Evolutionary conservation across 2,888 invertebrate genomes (phyloP), one percentile per base, ranked within the genome.

Genomic region (Spilosoma lubricipeda): DNA sequence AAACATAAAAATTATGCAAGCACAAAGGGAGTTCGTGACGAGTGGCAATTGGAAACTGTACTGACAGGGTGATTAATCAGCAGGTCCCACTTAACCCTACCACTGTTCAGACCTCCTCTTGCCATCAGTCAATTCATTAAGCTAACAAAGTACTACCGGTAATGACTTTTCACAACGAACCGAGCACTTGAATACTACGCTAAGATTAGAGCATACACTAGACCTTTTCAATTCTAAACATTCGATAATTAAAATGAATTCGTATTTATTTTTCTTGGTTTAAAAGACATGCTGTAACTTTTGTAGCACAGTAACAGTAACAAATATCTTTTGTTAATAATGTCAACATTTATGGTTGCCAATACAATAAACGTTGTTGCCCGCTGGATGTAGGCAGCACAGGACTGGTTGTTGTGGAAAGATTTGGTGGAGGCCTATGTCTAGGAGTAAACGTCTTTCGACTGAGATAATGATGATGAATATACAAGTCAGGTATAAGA

Each of bases 111-210:
- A 92, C 91, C 93, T 93, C 89, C 92, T 91, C 91, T 90, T 90
- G 92, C 93, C 95, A 94, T 95, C 95, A 93, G 94, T 95, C 95
- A 95, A 95, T 95, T 95, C 95, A 95, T 95, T 95, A 95, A 92
- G 92, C 92, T 92, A 94, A 95, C 95, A 95, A 94, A 95, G 94
- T 94, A 93, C 93, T 90, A 90, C 89, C 90, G 89, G 93, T 95
- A 95, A 95, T 94, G 95, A 94, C 94, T 94, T 33, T 93, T 90
- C 91, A 91, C 90, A 92, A 90, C 89, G 91, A 91, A 87, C 87
- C 84, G 88, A 89, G 86, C 85, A 90, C 89, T 87, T 91, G 89
- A 89, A 90, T 90, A 92, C 87, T 85, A 81, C 82, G 85, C 85
- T 85, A 85, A 90, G 89, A 92, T 91, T 90, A 85, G 86, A 88